These are phyloP conservation scores for Drosophila repletoides DNA, from an alignment of 1,140 invertebrate genomes.

Conservation along the genomic window DNA sequence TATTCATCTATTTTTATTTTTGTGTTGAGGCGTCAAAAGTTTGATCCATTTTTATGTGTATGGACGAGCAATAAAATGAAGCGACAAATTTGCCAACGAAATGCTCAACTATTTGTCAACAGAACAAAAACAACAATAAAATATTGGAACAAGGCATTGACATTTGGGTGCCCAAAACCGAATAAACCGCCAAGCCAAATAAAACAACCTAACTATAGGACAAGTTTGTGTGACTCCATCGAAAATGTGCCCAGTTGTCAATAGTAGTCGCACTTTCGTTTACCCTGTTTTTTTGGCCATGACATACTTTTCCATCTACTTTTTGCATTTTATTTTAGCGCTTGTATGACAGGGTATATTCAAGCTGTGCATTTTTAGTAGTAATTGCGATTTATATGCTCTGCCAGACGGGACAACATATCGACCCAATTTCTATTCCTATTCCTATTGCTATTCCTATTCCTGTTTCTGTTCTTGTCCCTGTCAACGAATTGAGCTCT, in stretches of 20 bases:
- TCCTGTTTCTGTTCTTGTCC: background rate
- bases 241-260: background rate
- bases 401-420: slow-evolving; percentile 6
- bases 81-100: slow-evolving; percentile 34
- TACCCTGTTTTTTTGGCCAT: slow-evolving; percentile 9
- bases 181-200: slow-evolving; percentile 30
- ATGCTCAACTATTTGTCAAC: slow-evolving; percentile 45
- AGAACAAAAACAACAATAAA: slow-evolving; percentile 9
- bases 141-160: slow-evolving; percentile 53
- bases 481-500: slow-evolving; percentile 6
- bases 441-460: background rate
- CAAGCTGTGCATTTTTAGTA: background rate
- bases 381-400: slow-evolving; percentile 53
- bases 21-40: slow-evolving; percentile 48
- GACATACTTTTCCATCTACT: too few relatives aligned
- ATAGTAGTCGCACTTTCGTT: background rate
- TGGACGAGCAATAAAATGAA: slow-evolving; percentile 36
- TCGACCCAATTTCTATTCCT: slow-evolving; percentile 16
- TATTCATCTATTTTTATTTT: slow-evolving; percentile 2
- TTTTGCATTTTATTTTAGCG: too few relatives aligned
- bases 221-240: too few relatives aligned
- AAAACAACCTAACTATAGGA: slow-evolving; percentile 18
- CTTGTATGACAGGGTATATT: slow-evolving; percentile 1
- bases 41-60: slow-evolving; percentile 69
- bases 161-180: slow-evolving; percentile 17